Conservation (phyloP, 2,888 invertebrate species). For the Muscina levida region DNA sequence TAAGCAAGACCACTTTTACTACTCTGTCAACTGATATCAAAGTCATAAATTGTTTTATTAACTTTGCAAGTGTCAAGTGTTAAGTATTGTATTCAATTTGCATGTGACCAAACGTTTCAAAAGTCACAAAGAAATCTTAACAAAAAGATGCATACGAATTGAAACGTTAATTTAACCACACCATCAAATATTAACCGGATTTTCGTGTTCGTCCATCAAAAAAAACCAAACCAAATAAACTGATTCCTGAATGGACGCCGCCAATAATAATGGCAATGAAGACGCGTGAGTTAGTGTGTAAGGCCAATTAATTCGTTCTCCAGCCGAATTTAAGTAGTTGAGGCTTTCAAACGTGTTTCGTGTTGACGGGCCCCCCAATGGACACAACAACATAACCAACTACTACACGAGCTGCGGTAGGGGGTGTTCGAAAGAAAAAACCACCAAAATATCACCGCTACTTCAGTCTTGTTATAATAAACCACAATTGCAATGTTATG, state of each 20-base stretch:
- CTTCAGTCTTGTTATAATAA: too few relatives aligned
- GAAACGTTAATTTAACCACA: neutral
- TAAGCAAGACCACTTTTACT: neutral
- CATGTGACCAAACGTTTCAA: neutral
- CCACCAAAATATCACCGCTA: neutral
- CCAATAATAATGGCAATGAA: neutral
- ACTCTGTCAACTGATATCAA: constrained; percentile 9
- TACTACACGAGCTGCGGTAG: neutral
- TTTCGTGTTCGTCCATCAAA: constrained; percentile 49
- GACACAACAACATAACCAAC: neutral
- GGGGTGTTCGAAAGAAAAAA: neutral
- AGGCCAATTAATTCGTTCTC: constrained; percentile 19
- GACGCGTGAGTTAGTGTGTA: neutral
- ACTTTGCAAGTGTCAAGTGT: neutral
- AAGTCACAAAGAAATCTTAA: neutral
- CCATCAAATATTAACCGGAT: constrained; percentile 47
- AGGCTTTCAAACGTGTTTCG: constrained; percentile 23
- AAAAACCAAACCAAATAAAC: constrained; percentile 23
- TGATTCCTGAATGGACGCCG: constrained; percentile 39
- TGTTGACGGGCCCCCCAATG: constrained; percentile 27
- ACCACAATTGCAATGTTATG: constrained; percentile 17
- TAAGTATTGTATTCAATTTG: neutral
- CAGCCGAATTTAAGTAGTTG: constrained; percentile 4
- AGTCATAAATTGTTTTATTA: constrained; percentile 32
- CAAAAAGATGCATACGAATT: constrained; percentile 19